phyloP scores from a whole-genome alignment of 2,797 vertebrate species.

The Tokudaia tokunoshimensis region DNA sequence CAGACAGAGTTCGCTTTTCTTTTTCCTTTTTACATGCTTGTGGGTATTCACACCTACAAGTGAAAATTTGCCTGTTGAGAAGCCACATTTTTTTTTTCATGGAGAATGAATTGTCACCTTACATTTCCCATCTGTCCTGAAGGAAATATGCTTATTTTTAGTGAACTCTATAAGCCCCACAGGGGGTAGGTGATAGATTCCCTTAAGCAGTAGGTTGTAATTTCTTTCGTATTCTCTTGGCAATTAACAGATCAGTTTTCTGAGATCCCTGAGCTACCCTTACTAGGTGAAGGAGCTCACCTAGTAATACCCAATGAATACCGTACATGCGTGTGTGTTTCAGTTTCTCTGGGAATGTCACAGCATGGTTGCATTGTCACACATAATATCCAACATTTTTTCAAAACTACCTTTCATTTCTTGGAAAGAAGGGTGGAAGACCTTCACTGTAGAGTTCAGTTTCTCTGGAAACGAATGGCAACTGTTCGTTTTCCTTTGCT shows the following conservation, averaged over 20 bases:
- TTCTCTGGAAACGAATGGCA: conserved; percentile 76
- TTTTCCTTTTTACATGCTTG: background rate
- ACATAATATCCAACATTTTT: conserved; percentile 30
- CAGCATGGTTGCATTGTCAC: background rate
- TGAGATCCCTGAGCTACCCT: background rate
- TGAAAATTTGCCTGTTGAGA: conserved; percentile 69
- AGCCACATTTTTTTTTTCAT: conserved; percentile 43
- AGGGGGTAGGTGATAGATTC: conserved; percentile 54
- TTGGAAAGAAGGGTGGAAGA: conserved; percentile 53
- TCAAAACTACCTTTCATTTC: conserved; percentile 27
- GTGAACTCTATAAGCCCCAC: conserved; percentile 59
- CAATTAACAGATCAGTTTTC: conserved; percentile 59
- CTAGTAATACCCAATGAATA: conserved; percentile 26
- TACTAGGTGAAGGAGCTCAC: conserved; percentile 10
- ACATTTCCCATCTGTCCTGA: conserved; percentile 75
- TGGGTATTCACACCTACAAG: conserved; percentile 71
- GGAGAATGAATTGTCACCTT: conserved; percentile 77
- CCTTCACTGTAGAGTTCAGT: background rate
- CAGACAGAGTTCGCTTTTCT: background rate
- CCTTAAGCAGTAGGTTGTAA: conserved; percentile 2
- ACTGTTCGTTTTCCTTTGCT: conserved; percentile 73
- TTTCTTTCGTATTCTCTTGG: conserved; percentile 70
- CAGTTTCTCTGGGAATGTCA: conserved; percentile 26
- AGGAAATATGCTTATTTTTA: conserved; percentile 74
- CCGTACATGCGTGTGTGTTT: background rate